Evolutionary conservation across 2,797 vertebrate species (phyloP).

Genomic region (Pteronotus mesoamericanus): DNA sequence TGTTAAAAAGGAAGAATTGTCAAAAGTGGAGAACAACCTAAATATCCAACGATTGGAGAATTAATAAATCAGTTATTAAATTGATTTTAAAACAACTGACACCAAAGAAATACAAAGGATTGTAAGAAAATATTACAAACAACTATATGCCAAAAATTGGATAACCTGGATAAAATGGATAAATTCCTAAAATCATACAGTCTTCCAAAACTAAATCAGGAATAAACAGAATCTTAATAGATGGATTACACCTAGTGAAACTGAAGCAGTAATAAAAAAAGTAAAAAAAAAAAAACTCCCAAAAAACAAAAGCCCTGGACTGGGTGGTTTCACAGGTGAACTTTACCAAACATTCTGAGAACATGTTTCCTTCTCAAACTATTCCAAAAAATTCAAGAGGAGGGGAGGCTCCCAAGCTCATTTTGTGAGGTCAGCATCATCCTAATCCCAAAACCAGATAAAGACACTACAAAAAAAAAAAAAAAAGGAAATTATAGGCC

Average conservation of each 20-base stretch:
- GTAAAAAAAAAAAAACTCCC: neutral
- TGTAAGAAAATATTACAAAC: neutral
- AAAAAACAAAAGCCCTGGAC: neutral
- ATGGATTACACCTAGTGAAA: neutral
- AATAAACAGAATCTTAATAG: neutral
- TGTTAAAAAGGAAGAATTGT: neutral
- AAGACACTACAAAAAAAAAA: neutral
- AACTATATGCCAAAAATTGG: neutral
- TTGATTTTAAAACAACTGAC: neutral
- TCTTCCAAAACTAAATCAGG: neutral
- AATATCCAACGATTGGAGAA: neutral
- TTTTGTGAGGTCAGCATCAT: neutral
- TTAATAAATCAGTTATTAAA: neutral
- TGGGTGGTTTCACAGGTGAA: neutral
- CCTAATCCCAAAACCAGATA: neutral
- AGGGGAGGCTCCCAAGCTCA: neutral
- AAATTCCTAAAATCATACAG: neutral
- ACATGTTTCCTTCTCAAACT: neutral
- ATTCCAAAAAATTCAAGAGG: neutral
- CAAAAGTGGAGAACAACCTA: neutral
- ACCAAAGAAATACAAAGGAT: neutral
- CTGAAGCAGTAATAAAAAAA: neutral
- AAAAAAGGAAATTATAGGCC: neutral
- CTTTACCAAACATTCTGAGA: neutral
- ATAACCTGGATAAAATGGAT: neutral